Evolutionary conservation across 2,113 vertebrate species (phyloP).

Genomic region (Chloroceryle aenea): DNA sequence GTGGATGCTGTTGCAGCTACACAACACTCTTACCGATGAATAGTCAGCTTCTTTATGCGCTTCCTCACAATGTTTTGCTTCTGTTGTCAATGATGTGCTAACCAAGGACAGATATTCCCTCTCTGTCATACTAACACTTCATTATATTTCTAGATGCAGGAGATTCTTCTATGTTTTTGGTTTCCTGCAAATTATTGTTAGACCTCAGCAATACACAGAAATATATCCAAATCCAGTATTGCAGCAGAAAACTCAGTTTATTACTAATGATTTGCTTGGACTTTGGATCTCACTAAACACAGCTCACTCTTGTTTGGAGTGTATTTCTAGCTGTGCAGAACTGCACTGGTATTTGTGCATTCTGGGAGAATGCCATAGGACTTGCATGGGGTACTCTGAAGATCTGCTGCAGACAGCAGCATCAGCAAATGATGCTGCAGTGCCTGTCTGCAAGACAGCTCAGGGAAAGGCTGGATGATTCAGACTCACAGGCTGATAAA

Average conservation of each 20-base stretch:
- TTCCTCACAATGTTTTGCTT: background rate
- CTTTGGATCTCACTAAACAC: background rate
- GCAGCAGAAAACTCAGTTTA: background rate
- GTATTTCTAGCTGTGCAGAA: background rate
- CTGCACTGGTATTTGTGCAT: background rate
- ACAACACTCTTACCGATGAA: background rate
- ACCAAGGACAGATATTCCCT: background rate
- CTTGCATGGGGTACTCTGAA: background rate
- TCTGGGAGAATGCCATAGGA: background rate
- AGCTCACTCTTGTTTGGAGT: background rate
- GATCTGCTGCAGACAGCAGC: background rate
- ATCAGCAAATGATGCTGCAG: background rate
- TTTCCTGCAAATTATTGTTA: conserved; percentile 43
- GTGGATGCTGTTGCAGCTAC: background rate
- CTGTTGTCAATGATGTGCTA: background rate
- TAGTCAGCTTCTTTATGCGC: background rate
- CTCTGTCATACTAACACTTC: conserved; percentile 37
- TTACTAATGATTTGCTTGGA: background rate
- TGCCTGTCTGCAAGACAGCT: background rate
- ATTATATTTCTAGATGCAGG: conserved; percentile 36
- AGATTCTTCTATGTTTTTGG: background rate
- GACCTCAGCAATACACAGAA: background rate
- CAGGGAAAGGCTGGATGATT: background rate
- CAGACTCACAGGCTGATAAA: background rate
- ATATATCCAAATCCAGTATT: background rate